Evolutionary conservation across 2,113 vertebrate genomes (phyloP).

Genomic region (Protobothrops flavoviridis): DNA sequence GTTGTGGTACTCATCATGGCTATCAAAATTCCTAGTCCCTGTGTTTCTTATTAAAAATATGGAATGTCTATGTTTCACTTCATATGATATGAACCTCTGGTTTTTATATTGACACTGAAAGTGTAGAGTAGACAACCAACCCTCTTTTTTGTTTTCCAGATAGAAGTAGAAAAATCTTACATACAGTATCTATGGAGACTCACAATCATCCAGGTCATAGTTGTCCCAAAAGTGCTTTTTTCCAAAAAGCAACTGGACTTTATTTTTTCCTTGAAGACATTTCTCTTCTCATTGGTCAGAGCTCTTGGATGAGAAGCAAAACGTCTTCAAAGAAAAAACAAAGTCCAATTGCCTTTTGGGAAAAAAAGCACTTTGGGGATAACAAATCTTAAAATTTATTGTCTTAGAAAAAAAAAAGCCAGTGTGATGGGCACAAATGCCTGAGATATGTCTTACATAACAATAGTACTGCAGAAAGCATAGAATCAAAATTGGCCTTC

Average conservation of each 20-base stretch:
- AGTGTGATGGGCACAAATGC: neutral
- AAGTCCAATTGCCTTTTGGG: neutral
- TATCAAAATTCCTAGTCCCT: slow-evolving; percentile 4
- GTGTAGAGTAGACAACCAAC: neutral
- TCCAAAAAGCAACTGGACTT: neutral
- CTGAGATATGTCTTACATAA: neutral
- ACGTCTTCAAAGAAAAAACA: neutral
- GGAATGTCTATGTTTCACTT: slow-evolving; percentile 1
- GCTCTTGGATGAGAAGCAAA: neutral
- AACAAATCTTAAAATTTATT: neutral
- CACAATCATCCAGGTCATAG: neutral
- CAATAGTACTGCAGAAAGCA: neutral
- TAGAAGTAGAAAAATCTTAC: neutral
- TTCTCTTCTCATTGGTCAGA: neutral
- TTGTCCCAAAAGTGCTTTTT: neutral
- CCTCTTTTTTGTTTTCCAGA: neutral
- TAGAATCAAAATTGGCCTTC: neutral
- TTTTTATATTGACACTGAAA: neutral
- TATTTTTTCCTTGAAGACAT: neutral
- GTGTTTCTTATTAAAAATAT: slow-evolving; percentile 28
- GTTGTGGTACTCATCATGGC: neutral
- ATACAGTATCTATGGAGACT: neutral
- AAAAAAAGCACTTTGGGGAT: neutral
- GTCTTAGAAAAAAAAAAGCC: neutral
- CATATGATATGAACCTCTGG: neutral